Percentiles rank a stretch among this genome's conserved stretches.
phyloP scores from a whole-genome alignment of 2,888 invertebrate genomes.

The Leptinotarsa juncta region DNA sequence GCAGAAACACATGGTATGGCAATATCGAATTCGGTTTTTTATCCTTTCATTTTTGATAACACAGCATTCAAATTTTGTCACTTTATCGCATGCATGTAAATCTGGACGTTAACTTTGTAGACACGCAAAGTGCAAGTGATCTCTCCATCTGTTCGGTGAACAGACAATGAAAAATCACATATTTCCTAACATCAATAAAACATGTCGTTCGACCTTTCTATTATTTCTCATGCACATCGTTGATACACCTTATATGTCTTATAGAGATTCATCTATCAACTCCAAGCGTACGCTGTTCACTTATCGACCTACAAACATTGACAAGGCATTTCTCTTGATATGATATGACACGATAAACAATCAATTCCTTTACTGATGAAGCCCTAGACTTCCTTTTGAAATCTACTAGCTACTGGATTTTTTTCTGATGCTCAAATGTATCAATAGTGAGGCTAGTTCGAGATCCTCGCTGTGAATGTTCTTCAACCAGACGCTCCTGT shows the following conservation, averaged over 20 bases:
- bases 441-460: slow-evolving; percentile 89
- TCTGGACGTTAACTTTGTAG: too few relatives aligned
- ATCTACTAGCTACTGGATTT: slow-evolving; percentile 56
- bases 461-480: slow-evolving; percentile 94
- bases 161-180: too few relatives aligned
- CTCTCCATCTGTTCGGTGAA: too few relatives aligned
- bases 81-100: too few relatives aligned
- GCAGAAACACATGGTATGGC: too few relatives aligned
- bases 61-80: not conserved
- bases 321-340: not conserved
- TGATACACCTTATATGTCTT: not conserved
- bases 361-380: not conserved
- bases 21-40: too few relatives aligned
- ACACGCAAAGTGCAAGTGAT: too few relatives aligned
- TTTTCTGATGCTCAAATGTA: slow-evolving; percentile 79
- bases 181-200: too few relatives aligned
- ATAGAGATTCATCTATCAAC: not conserved
- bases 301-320: not conserved
- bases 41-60: not conserved
- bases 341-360: slow-evolving; percentile 26
- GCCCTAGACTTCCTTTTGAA: not conserved
- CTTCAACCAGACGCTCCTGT: slow-evolving; percentile 88
- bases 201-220: not conserved
- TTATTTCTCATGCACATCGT: not conserved
- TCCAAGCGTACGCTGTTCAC: not conserved